Base-by-base conservation (phyloP, 2,888 invertebrate genomes). In the Diachrysia chrysitis region DNA sequence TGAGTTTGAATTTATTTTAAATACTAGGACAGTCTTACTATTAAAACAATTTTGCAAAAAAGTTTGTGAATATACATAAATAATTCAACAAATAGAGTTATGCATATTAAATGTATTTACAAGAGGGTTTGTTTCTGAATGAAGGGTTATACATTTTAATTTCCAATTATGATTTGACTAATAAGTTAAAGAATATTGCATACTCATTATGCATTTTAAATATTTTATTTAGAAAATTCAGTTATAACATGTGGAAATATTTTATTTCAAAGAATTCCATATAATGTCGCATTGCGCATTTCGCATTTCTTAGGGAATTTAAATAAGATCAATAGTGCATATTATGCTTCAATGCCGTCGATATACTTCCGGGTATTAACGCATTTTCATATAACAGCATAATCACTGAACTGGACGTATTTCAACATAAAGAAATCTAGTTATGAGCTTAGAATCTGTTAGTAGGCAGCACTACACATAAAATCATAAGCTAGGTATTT, bases 271-370 rank as follows among this genome's bases (percentile, higher is more conserved):
- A 42, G 5, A 42, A 42, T n/a, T 42, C 58, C 57, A 48, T 67
- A 53, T 16, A 66, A 56, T 67, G 68, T 21, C 66, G 78, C 78
- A 78, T 60, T 81, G 78, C 75, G 69, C 25, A 73, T 69, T 78
- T 74, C 51, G 63, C 21, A 68, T 69, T 75, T 74, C 58, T 61
- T 58, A 56, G 2, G n/a, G 21, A 54, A 63, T 57, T 25, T 61
- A 69, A 66, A 73, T 61, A 35, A 53, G 67, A 78, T 65, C 66
- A 67, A 73, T 63, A 58, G 57, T 78, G 78, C 67, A 77, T 67
- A 78, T 35, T 55, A 69, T 63, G 60, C 57, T 63, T 63, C 66
- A 80, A 66, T 63, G 64, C 56, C 35, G 46, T 25, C 69, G 48
- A 58, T 63, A 69, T 17, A 42, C 51, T 60, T 65, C 58, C 46